phyloP scores from a whole-genome alignment of 2,797 vertebrate genomes.

The Neosilurus hyrtlii region DNA sequence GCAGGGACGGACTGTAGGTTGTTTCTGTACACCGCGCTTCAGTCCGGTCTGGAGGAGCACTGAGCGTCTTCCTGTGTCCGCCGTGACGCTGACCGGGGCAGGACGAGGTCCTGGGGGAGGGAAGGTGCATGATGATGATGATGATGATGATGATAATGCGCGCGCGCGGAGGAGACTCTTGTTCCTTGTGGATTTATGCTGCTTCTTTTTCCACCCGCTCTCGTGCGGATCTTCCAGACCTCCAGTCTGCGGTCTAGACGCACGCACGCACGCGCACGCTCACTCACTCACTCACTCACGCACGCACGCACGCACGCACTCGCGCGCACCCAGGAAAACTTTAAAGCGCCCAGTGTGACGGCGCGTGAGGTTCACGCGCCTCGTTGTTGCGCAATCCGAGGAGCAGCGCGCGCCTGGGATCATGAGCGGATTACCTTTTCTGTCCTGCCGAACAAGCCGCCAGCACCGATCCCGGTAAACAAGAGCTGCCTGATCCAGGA shows the following conservation, averaged over 20 bases:
- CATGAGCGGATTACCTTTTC: constrained; percentile 72
- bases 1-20: not conserved
- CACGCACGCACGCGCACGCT: no score
- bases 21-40: not conserved
- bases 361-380: not conserved
- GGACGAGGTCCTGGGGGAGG: constrained; percentile 56
- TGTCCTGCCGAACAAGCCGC: constrained; percentile 37
- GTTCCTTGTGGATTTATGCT: constrained; percentile 56
- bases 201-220: not conserved
- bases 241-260: constrained; percentile 10
- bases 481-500: constrained; percentile 51
- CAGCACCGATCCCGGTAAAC: constrained; percentile 57
- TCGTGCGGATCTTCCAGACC: constrained; percentile 1
- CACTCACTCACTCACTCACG: no score
- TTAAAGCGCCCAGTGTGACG: not conserved
- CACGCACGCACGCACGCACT: no score
- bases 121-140: constrained; percentile 38
- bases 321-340: constrained; percentile 9
- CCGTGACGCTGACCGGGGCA: constrained; percentile 26
- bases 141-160: no score
- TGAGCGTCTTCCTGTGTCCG: constrained; percentile 11
- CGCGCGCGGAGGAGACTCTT: constrained; percentile 4
- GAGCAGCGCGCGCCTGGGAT: constrained; percentile 37
- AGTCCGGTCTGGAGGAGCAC: not conserved
- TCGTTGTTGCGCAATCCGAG: constrained; percentile 13